Evolutionary conservation across 1,140 invertebrate species (phyloP).

Genomic region (Calliphora vicina): DNA sequence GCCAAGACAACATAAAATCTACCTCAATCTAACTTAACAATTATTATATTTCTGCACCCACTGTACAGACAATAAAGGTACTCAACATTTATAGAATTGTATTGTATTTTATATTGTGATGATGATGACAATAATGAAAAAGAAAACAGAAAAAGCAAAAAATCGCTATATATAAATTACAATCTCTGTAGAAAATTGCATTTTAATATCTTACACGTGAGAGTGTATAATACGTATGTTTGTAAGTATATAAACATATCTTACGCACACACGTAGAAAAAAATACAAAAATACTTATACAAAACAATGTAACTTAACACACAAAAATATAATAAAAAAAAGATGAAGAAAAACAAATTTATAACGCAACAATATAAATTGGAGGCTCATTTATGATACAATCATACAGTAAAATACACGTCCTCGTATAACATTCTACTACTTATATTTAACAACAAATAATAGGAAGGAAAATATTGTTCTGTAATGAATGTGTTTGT

Average conservation of each 20-base stretch:
- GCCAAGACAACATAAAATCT: too few species aligned
- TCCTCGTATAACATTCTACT: background rate
- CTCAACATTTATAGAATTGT: background rate
- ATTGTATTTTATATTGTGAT: background rate
- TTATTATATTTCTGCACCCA: too few species aligned
- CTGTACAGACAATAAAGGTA: too few species aligned
- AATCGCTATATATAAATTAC: background rate
- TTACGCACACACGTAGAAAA: background rate
- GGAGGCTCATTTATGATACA: constrained; percentile 9
- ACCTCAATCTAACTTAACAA: too few species aligned
- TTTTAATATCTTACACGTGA: constrained; percentile 13
- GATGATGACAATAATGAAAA: background rate
- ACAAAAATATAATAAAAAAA: background rate
- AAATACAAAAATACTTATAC: background rate
- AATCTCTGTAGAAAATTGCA: constrained; percentile 6
- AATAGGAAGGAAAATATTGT: too few species aligned
- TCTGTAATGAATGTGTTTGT: too few species aligned
- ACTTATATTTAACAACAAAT: background rate
- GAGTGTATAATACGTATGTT: background rate
- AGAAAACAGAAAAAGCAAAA: background rate
- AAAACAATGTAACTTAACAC: too few species aligned
- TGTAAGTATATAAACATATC: background rate
- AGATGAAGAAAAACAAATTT: background rate
- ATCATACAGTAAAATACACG: background rate
- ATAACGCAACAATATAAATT: background rate